Conservation (phyloP, 2,888 invertebrate genomes). For the Marasmarcha lunaedactyla region DNA sequence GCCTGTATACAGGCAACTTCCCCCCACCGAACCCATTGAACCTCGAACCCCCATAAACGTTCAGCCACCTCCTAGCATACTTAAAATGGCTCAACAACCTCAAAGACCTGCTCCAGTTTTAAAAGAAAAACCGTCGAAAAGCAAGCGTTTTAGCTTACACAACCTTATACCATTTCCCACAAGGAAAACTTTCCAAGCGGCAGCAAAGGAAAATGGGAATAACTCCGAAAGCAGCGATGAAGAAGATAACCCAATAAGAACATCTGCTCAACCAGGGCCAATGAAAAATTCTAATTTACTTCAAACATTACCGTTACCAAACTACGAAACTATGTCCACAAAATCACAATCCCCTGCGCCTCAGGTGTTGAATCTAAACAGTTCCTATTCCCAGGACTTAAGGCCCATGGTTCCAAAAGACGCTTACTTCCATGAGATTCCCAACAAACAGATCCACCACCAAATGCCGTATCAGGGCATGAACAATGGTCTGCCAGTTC, state of each 20-base stretch:
- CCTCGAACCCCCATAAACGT: constrained; percentile 23
- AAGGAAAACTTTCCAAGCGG: constrained; percentile 56
- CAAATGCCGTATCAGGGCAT: constrained; percentile 43
- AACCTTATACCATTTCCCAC: constrained; percentile 65
- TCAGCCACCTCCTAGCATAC: constrained; percentile 32
- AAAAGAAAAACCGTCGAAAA: constrained; percentile 59
- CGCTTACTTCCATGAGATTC: constrained; percentile 72
- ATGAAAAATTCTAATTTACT: constrained; percentile 67
- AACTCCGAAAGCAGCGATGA: constrained; percentile 72
- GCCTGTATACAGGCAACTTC: constrained; percentile 35
- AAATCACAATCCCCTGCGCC: constrained; percentile 51
- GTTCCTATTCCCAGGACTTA: constrained; percentile 29
- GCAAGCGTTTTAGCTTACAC: constrained; percentile 61
- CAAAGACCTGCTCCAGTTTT: constrained; percentile 54
- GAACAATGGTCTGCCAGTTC: constrained; percentile 35
- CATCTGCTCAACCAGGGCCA: constrained; percentile 57
- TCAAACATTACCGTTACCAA: constrained; percentile 64
- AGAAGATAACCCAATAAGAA: constrained; percentile 60
- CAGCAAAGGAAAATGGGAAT: constrained; percentile 58
- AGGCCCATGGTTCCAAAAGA: constrained; percentile 67
- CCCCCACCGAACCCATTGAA: constrained; percentile 34
- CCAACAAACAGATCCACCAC: constrained; percentile 48
- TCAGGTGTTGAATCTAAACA: constrained; percentile 25
- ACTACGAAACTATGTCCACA: constrained; percentile 68
- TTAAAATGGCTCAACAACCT: constrained; percentile 60